Base-by-base conservation (phyloP, 1,140 invertebrate genomes). In the Campoletis sonorensis region DNA sequence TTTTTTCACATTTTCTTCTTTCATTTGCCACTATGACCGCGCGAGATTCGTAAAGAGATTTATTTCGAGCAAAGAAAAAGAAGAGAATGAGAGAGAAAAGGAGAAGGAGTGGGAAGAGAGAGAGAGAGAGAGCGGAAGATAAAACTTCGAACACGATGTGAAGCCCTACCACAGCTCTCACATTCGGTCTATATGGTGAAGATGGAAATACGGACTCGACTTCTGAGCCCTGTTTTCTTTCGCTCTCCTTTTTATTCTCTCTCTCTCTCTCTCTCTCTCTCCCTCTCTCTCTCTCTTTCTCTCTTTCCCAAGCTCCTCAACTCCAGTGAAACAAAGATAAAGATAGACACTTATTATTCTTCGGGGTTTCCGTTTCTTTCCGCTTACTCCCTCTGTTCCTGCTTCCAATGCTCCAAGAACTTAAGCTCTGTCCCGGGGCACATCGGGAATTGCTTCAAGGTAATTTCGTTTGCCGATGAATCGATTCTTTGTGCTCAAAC, bases 381-480 rank as follows among this genome's bases (percentile, higher is more conserved):
- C 30, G 13, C 54, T 58, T n/a, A n/a, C 16, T 5, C 16, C 18
- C 2, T 71, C 2, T 71, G 68, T 15, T n/a, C 16, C 71, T 45
- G 37, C 7, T 72, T 45, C 40, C 40, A 45, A 73, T 73, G 40
- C 71, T 73, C 13, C 40, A n/a, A n/a, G 37, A 73, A 51, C 37
- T 73, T 40, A 40, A 45, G 37, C 71, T 49, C 54, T 58, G 71
- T 26, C 71, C 45, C 71, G 71, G 13, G 21, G 23, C 23, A 15
- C 61, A 26, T 73, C 71, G 40, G 64, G 84, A 85, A 83, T 84
- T 49, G 78, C 61, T 73, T 73, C 26, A 68, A 58, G 77, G 79
- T 86, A 86, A 86, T 85, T 64, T 79, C 21, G 26, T 75, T 18
- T 37, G 67, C 70, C 81, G 70, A 82, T 87, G 80, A 86, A 86